A percentile compares a stretch with the other conserved stretches of the same genome.
phyloP scores from a whole-genome alignment of 1,140 invertebrate genomes.

The Caenorhabditis briggsae region DNA sequence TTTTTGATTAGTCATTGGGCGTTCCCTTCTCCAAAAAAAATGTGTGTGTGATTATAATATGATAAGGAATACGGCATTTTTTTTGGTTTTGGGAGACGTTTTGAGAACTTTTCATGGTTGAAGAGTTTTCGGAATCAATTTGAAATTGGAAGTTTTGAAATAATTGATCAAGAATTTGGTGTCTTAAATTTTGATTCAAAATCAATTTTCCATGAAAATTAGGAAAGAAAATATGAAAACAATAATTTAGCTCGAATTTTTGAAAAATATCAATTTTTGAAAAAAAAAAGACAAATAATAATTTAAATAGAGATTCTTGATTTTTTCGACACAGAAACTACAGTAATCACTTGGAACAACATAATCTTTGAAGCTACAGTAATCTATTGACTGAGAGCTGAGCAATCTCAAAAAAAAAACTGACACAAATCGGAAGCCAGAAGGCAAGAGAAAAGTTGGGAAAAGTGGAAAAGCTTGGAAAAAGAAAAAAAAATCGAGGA shows the following conservation, averaged over 20 bases:
- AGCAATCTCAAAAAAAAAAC: not conserved
- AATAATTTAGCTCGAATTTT: not conserved
- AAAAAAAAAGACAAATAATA: not conserved
- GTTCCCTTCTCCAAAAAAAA: not conserved
- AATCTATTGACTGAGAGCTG: too few species aligned
- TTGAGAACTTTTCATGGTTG: not conserved
- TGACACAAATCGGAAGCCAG: conserved; percentile 16
- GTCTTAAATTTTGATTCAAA: too few species aligned
- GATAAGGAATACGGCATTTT: too few species aligned
- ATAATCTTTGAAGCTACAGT: too few species aligned
- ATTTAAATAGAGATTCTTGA: too few species aligned
- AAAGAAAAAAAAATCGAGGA: not conserved
- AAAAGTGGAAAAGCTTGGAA: not conserved
- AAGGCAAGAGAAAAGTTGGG: not conserved
- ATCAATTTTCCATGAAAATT: too few species aligned
- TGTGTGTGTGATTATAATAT: not conserved
- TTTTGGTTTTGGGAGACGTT: too few species aligned
- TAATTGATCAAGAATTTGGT: too few species aligned
- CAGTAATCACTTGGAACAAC: too few species aligned
- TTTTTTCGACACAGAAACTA: too few species aligned
- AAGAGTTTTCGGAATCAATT: not conserved
- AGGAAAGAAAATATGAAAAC: too few species aligned
- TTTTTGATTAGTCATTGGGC: not conserved
- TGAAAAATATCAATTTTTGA: not conserved
- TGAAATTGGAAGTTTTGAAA: too few species aligned